Evolutionary conservation across 1,140 invertebrate species (phyloP), one percentile per base, ranked within the genome.

Genomic region (Drosophila kanapiae): DNA sequence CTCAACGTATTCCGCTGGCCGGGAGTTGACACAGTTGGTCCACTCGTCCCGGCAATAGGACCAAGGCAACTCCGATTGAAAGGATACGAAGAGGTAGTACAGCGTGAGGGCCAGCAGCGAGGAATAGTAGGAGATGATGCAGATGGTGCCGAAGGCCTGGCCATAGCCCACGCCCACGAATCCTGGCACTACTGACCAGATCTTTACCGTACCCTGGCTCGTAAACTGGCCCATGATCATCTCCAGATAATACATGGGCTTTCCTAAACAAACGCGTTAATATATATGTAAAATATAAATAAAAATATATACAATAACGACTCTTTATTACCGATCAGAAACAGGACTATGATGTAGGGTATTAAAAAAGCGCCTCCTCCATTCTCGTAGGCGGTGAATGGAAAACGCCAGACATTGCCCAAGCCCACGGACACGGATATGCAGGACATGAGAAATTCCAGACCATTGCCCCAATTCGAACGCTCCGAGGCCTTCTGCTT

Each of bases 361-460:
- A 98, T 96, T 0, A 98, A 93, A 85, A 98, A 98, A 1, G 92
- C 92, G 8, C 92, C 92, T 4, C 92, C 96, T 7, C 97, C 97
- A 88, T 98, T 97, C 78, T 96, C 95, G 82, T 96, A 97, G 29
- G 96, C 97, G 1, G 96, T 95, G 80, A 97, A 98, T 0, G 97
- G 97, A 93, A 98, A 98, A 23, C 92, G 49, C 92, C 91, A 93
- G 31, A 93, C 77, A 47, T 93, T 93, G 16, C 97, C 97, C 31
- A 98, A 93, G 1, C 97, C 97, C 4, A 98, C 97, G 0, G 97
- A 98, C 64, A 98, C 97, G 35, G 97, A 96, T 56, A 98, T 96
- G 84, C 97, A 97, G 2, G 97, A 97, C 94, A 98, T 96, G 1
- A 98, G 93, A 86, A 98, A 98, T 85, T 98, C 97, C 3, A 97